These are phyloP conservation scores for Pipra filicauda DNA, from an alignment of 2,113 vertebrate species.

Conservation along the genomic window DNA sequence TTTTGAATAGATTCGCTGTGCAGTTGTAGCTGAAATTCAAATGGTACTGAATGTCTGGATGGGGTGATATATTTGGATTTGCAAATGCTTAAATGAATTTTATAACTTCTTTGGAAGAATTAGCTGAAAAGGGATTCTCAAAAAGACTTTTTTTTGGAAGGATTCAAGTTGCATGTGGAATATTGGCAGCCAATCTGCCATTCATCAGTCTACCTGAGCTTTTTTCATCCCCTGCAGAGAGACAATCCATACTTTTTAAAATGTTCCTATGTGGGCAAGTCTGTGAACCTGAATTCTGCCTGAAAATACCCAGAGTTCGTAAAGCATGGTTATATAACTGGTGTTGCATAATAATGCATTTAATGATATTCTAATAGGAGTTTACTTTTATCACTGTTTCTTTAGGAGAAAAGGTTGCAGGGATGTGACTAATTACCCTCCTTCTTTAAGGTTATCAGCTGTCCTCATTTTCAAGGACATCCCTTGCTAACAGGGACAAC, in stretches of 20 bases:
- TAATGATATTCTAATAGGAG: conserved; percentile 3
- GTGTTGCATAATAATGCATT: conserved; percentile 28
- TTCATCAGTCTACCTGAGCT: not conserved
- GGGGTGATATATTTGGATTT: conserved; percentile 11
- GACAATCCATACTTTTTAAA: not conserved
- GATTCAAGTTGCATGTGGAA: not conserved
- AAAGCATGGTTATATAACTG: conserved; percentile 26
- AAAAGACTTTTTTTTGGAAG: not conserved
- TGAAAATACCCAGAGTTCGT: not conserved
- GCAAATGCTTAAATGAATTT: not conserved
- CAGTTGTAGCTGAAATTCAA: not conserved
- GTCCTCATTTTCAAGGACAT: conserved; percentile 57
- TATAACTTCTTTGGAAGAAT: not conserved
- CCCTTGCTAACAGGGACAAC: conserved; percentile 50
- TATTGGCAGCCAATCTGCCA: not conserved
- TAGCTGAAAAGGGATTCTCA: not conserved
- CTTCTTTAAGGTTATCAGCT: conserved; percentile 44
- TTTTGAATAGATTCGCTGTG: not conserved
- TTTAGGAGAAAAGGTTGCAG: conserved; percentile 34
- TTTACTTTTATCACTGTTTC: conserved; percentile 27
- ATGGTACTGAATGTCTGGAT: not conserved
- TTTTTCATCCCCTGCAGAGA: not conserved
- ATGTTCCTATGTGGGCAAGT: not conserved
- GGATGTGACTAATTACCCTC: conserved; percentile 56
- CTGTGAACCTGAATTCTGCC: conserved; percentile 12